A percentile compares a stretch with the other conserved stretches of the same genome.
These are phyloP conservation scores for Dasysyrphus albostriatus DNA, from an alignment of 2,888 invertebrate species.

Conservation along the genomic window DNA sequence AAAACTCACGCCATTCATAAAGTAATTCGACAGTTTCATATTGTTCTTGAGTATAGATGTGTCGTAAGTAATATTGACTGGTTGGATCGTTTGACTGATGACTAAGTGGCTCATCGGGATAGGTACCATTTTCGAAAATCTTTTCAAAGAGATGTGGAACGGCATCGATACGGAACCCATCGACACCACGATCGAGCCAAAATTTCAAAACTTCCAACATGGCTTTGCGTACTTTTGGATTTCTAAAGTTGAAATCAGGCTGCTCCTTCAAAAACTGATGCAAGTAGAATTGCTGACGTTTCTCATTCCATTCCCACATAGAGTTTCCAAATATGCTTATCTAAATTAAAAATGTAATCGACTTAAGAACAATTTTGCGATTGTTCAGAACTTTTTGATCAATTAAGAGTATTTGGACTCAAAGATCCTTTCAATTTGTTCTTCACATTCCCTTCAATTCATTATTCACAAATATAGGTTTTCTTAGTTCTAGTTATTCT, in stretches of 20 bases:
- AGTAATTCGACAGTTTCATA: constrained; percentile 86
- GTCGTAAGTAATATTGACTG: constrained; percentile 80
- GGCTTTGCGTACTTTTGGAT: constrained; percentile 87
- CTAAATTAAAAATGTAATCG: constrained; percentile 62
- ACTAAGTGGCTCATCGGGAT: constrained; percentile 85
- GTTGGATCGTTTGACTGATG: not conserved
- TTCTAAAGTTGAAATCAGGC: constrained; percentile 92
- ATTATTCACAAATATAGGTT: too few species aligned
- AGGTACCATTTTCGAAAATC: constrained; percentile 78
- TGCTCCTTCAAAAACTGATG: constrained; percentile 88
- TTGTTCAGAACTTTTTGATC: too few species aligned
- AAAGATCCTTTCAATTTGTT: too few species aligned
- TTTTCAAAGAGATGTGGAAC: constrained; percentile 86
- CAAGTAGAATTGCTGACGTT: constrained; percentile 87
- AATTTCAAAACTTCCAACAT: constrained; percentile 87
- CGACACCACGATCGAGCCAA: constrained; percentile 91
- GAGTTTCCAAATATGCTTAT: constrained; percentile 86
- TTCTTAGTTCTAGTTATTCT: too few species aligned
- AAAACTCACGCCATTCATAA: constrained; percentile 85
- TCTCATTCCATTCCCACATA: constrained; percentile 88
- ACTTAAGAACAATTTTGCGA: too few species aligned
- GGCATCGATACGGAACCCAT: constrained; percentile 90
- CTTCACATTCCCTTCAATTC: too few species aligned
- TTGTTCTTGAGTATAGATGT: constrained; percentile 87
- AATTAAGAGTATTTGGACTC: too few species aligned